phyloP scores from a whole-genome alignment of 2,888 invertebrate genomes.

The Lasioglossum figueresi region DNA sequence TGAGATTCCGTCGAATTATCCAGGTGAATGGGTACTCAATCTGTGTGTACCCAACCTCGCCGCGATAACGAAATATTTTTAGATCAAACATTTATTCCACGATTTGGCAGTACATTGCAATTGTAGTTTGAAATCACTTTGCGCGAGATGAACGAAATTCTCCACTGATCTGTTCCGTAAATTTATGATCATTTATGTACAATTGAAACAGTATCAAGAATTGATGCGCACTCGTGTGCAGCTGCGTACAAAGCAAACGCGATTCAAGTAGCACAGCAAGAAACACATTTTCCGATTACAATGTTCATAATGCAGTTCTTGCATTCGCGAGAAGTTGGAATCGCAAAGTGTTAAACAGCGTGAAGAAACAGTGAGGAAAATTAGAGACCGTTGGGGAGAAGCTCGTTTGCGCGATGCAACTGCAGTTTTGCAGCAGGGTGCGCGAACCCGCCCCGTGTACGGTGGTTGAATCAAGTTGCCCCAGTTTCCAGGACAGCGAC shows the following conservation, averaged over 20 bases:
- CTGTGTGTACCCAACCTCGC: background rate
- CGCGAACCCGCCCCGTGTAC: background rate
- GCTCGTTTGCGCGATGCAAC: background rate
- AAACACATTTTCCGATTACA: background rate
- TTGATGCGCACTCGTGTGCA: too few species aligned
- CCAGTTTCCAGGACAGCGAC: slow-evolving; percentile 3
- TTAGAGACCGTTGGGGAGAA: background rate
- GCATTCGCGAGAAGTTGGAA: background rate
- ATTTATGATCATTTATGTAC: too few species aligned
- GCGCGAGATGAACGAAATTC: too few species aligned
- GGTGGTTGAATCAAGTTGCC: background rate
- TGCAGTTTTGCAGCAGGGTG: background rate
- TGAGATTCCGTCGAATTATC: background rate
- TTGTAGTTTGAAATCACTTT: too few species aligned
- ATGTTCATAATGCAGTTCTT: background rate
- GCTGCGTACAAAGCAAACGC: background rate
- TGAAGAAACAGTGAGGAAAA: background rate
- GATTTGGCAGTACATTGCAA: too few species aligned
- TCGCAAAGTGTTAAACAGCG: background rate
- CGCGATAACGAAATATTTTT: background rate
- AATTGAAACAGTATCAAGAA: too few species aligned
- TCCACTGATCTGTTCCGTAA: too few species aligned
- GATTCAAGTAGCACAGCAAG: background rate
- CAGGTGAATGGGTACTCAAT: background rate
- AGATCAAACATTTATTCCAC: background rate